Base-by-base conservation (phyloP, 2,888 invertebrate species). In the Salticus scenicus region DNA sequence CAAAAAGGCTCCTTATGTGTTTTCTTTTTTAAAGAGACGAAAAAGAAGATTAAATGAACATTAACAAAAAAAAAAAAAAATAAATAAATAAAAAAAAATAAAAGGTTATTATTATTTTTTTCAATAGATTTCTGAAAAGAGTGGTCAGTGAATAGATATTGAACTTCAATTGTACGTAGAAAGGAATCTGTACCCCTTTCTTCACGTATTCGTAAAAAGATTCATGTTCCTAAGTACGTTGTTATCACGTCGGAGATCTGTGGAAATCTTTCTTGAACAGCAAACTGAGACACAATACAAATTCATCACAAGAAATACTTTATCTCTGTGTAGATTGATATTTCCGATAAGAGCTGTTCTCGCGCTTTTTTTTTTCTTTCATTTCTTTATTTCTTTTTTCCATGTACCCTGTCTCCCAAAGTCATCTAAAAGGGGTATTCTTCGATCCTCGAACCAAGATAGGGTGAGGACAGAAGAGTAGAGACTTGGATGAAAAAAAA, bases 231-330 rank as follows among this genome's bases (percentile, higher is more conserved):
- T 4, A n/a, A 57, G 12, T 57, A n/a, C 1, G 57, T 20, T 24
- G n/a, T 57, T 57, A 57, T 57, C 57, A 57, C 4, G 57, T 5
- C 24, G 8, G 7, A 24, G 57, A 57, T 57, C 57, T 57, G 20
- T 1, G 24, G 24, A 57, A 57, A 57, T 20, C 17, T 20, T 5
- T 17, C 4, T 57, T 57, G 57, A 57, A 24, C 57, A 24, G 20
- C 24, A 57, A 57, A 24, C 5, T 24, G 57, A 57, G 24, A 57
- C 12, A 57, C 57, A 57, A 57, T 57, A 24, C 57, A 76, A 72
- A 83, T 83, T 83, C 83, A 77, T 83, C 83, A 83, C 33, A 27
- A 63, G 24, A 51, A 77, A 73, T 69, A 63, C 51, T 66, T n/a
- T 83, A 83, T 83, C 83, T 66, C 66, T 24, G 47, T 47, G 24